A percentile compares a stretch with the other conserved stretches of the same genome.
phyloP scores from a whole-genome alignment of 1,140 invertebrate genomes.

The Caligus rogercresseyi region DNA sequence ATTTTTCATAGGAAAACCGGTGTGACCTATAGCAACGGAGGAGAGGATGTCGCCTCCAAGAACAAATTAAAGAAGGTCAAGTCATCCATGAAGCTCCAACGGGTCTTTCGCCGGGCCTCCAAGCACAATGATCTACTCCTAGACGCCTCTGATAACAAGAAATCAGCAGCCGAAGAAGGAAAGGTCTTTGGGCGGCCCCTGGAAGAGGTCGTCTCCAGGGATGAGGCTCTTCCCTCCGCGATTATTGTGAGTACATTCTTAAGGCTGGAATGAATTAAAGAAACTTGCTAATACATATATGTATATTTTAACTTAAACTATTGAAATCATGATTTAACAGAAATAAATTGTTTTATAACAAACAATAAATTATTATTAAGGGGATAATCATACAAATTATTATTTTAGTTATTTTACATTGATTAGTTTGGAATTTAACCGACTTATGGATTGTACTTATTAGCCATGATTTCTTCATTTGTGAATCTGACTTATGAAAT shows the following conservation, averaged over 20 bases:
- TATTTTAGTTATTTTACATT: too few relatives aligned
- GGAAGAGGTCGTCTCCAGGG: neutral
- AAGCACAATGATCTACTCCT: neutral
- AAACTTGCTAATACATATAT: too few relatives aligned
- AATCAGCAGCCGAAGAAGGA: slow-evolving; percentile 1
- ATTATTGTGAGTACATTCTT: slow-evolving; percentile 18
- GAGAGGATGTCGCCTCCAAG: neutral
- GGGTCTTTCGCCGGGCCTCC: slow-evolving; percentile 7
- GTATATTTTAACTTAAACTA: too few relatives aligned
- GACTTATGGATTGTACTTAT: too few relatives aligned
- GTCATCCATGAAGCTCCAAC: slow-evolving; percentile 4
- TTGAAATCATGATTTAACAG: too few relatives aligned
- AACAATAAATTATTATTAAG: too few relatives aligned
- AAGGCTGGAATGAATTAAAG: too few relatives aligned
- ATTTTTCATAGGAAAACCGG: slow-evolving; percentile 15
- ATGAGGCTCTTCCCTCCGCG: neutral
- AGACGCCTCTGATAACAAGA: neutral
- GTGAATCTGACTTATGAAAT: too few relatives aligned
- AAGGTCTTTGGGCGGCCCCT: slow-evolving; percentile 10
- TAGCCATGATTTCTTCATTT: too few relatives aligned
- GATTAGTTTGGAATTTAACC: too few relatives aligned
- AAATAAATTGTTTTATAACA: too few relatives aligned
- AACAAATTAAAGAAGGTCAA: slow-evolving; percentile 19
- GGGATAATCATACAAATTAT: too few relatives aligned
- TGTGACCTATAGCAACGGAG: neutral